Base-by-base conservation (phyloP, 2,113 vertebrate species). In the Thalassarche chlororhynchos region DNA sequence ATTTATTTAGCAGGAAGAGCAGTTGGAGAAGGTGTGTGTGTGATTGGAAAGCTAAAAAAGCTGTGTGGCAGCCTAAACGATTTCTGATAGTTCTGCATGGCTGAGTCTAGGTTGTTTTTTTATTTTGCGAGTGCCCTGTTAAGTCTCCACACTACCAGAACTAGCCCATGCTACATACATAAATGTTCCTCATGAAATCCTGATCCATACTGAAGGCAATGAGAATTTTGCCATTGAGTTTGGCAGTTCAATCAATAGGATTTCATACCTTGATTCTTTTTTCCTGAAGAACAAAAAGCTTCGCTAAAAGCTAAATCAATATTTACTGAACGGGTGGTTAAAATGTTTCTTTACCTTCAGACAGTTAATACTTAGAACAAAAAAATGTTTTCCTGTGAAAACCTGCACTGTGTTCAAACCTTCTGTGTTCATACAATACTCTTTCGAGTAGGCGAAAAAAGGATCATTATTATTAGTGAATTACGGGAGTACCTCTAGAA, bases 21-120 rank as follows among this genome's bases (percentile, higher is more conserved):
- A 87, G 17, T 10, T 44, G 68, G 46, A 74, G 86, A 76, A 84
- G 21, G 51, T 14, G 12, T 44, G 31, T 20, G 40, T 85, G 76
- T 93, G 94, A 94, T 5, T 92, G 64, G 83, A 93, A 94, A 92
- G 64, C 55, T 86, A 78, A 90, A 77, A 62, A 86, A 51, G 46
- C 47, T 68, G 19, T 68, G 42, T 52, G n/a, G 25, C 46, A 26
- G 24, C 49, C 42, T 72, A 88, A 79, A 16, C 49, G 69, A 89
- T 80, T 83, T 89, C 52, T 89, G 76, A 26, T 49, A 78, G 71
- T 84, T 93, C 86, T 92, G 36, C 68, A 52, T 2, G 21, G 52
- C 38, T 89, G 77, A 82, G 32, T 68, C 51, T n/a, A 38, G 14
- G 42, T 24, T 83, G 34, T 0, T 9, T 79, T 78, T 86, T 24